Percentiles rank a stretch among this genome's conserved stretches.
phyloP scores from a whole-genome alignment of 2,113 vertebrate species.

The Neotoma lepida region DNA sequence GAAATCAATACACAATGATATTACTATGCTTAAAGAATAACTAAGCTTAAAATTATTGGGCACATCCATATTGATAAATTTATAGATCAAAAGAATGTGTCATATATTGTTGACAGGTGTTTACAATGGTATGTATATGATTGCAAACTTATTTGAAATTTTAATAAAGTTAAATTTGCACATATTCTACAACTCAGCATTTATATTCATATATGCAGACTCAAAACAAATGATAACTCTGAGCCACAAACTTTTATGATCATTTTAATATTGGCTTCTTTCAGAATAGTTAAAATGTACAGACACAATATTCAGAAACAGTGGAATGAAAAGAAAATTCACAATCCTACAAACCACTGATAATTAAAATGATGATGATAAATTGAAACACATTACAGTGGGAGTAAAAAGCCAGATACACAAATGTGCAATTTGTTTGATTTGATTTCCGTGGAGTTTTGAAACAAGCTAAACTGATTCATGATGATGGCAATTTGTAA shows the following conservation, averaged over 20 bases:
- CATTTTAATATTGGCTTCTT: neutral
- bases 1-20: neutral
- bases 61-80: neutral
- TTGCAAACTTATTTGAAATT: neutral
- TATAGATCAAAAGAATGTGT: neutral
- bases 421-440: neutral
- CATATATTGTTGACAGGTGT: neutral
- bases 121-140: neutral
- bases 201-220: neutral
- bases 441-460: neutral
- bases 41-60: neutral
- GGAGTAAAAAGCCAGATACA: neutral
- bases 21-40: neutral
- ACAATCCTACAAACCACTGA: neutral
- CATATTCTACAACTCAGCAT: neutral
- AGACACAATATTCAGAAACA: neutral
- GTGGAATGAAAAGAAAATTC: neutral
- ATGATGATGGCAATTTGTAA: neutral
- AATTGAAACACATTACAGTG: neutral
- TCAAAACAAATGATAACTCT: neutral
- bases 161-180: neutral
- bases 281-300: neutral
- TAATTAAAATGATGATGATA: neutral
- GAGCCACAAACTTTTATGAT: neutral
- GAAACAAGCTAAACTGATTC: neutral